A percentile compares a stretch with the other conserved stretches of the same genome.
phyloP scores from a whole-genome alignment of 2,113 vertebrate genomes.

The Menura novaehollandiae region DNA sequence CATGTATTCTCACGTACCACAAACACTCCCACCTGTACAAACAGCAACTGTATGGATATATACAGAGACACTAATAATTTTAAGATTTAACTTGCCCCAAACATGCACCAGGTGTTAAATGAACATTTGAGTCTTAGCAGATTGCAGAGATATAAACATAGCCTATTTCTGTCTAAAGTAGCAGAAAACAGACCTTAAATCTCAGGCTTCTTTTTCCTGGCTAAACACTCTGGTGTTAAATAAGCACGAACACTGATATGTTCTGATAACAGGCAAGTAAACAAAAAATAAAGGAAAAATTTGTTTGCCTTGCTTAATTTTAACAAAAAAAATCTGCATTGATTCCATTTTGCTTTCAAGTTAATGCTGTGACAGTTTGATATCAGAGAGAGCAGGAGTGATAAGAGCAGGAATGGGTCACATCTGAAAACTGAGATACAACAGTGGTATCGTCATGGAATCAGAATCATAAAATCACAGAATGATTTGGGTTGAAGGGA shows the following conservation, averaged over 20 bases:
- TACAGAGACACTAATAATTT: not conserved
- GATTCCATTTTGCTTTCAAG: not conserved
- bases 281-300: not conserved
- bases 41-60: not conserved
- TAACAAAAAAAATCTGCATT: not conserved
- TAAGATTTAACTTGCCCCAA: not conserved
- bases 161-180: not conserved
- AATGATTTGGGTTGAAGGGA: not conserved
- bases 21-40: not conserved
- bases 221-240: not conserved
- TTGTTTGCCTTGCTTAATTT: not conserved
- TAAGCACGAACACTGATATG: not conserved
- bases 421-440: not conserved
- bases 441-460: not conserved
- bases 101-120: not conserved
- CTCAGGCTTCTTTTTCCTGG: not conserved
- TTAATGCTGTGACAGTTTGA: not conserved
- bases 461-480: not conserved
- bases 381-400: not conserved
- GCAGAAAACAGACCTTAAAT: not conserved
- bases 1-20: not conserved
- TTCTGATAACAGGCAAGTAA: not conserved
- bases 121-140: constrained; percentile 2
- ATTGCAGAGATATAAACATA: constrained; percentile 24
- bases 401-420: not conserved